These are phyloP conservation scores for Petroica traversi DNA, from an alignment of 2,113 vertebrate species.

Conservation along the genomic window DNA sequence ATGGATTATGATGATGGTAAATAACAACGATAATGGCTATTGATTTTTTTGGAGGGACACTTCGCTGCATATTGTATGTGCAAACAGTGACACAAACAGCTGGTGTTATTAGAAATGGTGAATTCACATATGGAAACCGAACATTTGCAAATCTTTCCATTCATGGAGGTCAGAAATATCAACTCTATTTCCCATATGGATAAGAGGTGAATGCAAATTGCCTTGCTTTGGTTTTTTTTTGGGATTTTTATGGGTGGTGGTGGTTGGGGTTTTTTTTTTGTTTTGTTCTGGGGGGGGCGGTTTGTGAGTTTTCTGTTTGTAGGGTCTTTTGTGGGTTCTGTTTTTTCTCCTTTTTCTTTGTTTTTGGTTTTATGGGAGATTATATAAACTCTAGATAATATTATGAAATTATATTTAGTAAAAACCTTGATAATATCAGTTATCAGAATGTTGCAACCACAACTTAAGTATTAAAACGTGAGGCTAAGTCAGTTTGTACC, in stretches of 20 bases:
- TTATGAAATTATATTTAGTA: neutral
- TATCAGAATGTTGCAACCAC: neutral
- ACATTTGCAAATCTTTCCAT: neutral
- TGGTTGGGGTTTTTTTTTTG: neutral
- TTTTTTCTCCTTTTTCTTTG: neutral
- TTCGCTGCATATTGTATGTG: neutral
- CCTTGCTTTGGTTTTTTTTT: neutral
- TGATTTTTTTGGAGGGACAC: conserved; percentile 35
- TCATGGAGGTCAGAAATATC: neutral
- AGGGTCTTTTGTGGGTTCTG: neutral
- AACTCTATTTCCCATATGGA: neutral
- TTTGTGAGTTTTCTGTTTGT: neutral
- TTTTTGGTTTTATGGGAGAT: neutral
- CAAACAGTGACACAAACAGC: conserved; percentile 25
- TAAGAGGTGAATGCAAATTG: neutral
- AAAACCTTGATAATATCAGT: neutral
- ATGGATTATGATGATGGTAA: conserved; percentile 55
- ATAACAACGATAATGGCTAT: conserved; percentile 60
- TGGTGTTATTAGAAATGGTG: conserved; percentile 30
- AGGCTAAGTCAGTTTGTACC: neutral
- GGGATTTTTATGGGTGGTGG: neutral
- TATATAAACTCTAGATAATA: neutral
- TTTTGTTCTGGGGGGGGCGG: too few relatives aligned
- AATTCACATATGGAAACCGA: neutral
- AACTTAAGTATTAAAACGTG: neutral